Conservation (phyloP, 2,113 vertebrate species). For the Miniopterus natalensis region DNA sequence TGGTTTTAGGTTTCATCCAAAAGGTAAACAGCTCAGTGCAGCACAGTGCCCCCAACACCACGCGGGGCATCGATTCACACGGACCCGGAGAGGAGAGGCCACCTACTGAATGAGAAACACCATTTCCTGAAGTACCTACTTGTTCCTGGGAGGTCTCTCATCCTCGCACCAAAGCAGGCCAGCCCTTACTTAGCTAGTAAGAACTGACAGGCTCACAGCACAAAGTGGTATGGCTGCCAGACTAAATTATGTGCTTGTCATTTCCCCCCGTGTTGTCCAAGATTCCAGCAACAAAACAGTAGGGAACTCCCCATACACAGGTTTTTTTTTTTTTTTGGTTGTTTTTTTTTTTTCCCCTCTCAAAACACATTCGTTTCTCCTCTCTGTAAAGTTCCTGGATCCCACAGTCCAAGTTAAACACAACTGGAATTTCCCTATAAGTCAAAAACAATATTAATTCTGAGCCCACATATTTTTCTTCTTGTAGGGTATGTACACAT, state of each 20-base stretch:
- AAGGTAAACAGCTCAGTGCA: constrained; percentile 80
- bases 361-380: constrained; percentile 85
- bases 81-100: constrained; percentile 79
- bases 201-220: constrained; percentile 76
- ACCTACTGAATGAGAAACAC: constrained; percentile 80
- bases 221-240: constrained; percentile 75
- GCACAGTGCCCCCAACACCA: constrained; percentile 76
- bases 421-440: constrained; percentile 90
- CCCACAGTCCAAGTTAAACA: constrained; percentile 91
- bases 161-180: constrained; percentile 66
- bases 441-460: constrained; percentile 92
- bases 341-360: constrained; percentile 67
- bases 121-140: constrained; percentile 82
- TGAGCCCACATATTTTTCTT: constrained; percentile 88
- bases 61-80: constrained; percentile 75
- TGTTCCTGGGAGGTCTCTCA: constrained; percentile 84
- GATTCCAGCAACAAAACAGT: constrained; percentile 88
- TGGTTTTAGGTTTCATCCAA: constrained; percentile 84
- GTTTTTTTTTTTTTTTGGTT: too few species aligned
- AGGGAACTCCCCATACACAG: constrained; percentile 87
- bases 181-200: constrained; percentile 70
- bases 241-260: constrained; percentile 82
- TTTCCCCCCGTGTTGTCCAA: constrained; percentile 85
- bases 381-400: constrained; percentile 81
- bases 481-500: constrained; percentile 86